phyloP scores from a whole-genome alignment of 2,113 vertebrate genomes.

The Myodes glareolus region DNA sequence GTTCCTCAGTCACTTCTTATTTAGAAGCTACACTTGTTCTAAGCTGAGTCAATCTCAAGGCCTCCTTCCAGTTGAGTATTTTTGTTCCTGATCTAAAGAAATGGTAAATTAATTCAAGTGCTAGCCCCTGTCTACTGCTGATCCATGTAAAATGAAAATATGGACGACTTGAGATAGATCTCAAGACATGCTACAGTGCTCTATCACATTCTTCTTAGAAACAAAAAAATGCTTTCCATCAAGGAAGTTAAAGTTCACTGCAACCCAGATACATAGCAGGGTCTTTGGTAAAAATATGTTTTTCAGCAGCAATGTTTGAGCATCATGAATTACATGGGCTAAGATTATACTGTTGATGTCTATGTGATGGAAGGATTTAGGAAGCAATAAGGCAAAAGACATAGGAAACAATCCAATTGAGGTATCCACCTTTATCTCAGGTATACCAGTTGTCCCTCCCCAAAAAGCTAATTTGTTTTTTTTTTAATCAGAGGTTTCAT shows the following conservation, averaged over 20 bases:
- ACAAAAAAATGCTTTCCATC: not conserved
- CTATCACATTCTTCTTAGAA: not conserved
- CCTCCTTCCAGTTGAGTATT: not conserved
- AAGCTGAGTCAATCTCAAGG: not conserved
- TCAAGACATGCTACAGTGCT: not conserved
- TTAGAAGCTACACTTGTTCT: slow-evolving; percentile 4
- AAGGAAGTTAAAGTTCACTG: not conserved
- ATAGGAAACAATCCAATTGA: not conserved
- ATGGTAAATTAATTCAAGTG: not conserved
- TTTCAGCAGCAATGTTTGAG: slow-evolving; percentile 7
- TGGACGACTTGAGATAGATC: not conserved
- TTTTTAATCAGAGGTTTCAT: not conserved
- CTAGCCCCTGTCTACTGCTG: not conserved
- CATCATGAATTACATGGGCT: not conserved
- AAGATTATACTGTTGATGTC: not conserved
- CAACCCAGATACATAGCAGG: not conserved
- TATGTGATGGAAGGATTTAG: not conserved
- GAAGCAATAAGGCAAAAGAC: not conserved
- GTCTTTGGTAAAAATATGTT: not conserved
- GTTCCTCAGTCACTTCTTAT: not conserved
- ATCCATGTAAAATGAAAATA: not conserved
- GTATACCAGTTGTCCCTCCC: not conserved
- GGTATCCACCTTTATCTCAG: not conserved
- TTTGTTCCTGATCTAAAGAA: not conserved
- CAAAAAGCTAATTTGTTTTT: not conserved